Percentiles rank a stretch among this genome's conserved stretches.
Conservation (phyloP, 2,888 invertebrate species). For the Hedychridium roseum region DNA sequence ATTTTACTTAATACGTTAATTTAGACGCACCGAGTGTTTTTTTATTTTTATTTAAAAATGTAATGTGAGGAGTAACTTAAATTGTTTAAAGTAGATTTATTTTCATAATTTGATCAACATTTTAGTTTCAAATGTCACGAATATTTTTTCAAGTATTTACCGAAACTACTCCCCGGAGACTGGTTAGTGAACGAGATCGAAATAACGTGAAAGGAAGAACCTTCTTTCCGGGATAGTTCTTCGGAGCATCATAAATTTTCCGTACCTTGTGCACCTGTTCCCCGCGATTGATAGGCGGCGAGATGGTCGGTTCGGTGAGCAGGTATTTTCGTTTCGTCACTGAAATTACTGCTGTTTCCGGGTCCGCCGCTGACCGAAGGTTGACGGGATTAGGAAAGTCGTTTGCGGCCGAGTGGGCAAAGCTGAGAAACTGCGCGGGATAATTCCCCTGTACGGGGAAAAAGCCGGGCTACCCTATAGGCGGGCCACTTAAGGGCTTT, state of each 20-base stretch:
- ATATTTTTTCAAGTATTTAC: no score
- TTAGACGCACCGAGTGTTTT: no score
- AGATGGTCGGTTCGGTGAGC: not conserved
- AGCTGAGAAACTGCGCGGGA: not conserved
- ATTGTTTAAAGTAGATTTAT: no score
- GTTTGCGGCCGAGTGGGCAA: slow-evolving; percentile 11
- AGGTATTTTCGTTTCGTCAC: slow-evolving; percentile 23
- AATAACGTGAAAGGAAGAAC: slow-evolving; percentile 8
- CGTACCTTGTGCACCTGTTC: not conserved
- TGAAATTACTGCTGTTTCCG: slow-evolving; percentile 28
- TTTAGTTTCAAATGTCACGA: no score
- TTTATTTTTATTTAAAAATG: no score
- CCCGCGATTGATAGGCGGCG: slow-evolving; percentile 12
- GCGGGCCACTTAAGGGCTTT: slow-evolving; percentile 40
- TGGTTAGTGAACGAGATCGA: no score
- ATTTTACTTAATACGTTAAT: no score
- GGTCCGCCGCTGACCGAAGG: not conserved
- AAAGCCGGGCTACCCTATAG: slow-evolving; percentile 19
- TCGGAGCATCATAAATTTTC: not conserved
- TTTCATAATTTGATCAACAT: no score
- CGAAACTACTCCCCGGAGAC: no score
- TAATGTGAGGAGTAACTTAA: no score
- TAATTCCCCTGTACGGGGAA: slow-evolving; percentile 19
- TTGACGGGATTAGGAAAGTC: slow-evolving; percentile 27
- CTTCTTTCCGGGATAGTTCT: slow-evolving; percentile 8